Evolutionary conservation across 35 echinoderm and acorn worm species (phyloP).

Genomic region (Hemicentrotus pulcherrimus): DNA sequence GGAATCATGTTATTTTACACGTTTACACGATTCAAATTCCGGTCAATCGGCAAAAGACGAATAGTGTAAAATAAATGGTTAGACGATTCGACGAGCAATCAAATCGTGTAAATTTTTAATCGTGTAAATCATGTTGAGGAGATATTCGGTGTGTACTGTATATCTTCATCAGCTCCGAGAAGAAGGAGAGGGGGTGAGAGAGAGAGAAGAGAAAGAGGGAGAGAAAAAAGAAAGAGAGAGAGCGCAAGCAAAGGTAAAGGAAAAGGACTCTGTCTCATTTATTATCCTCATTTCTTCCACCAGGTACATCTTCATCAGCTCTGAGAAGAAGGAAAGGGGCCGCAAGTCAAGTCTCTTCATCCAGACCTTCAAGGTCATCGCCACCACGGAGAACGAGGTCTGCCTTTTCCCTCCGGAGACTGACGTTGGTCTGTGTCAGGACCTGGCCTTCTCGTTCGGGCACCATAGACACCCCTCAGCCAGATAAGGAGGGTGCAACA

Average conservation of each 20-base stretch:
- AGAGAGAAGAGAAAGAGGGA: no score
- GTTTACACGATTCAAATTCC: no score
- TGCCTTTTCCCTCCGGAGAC: slow-evolving; percentile 87
- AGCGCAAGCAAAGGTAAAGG: no score
- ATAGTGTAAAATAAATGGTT: no score
- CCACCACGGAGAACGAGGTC: slow-evolving; percentile 93
- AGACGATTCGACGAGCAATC: no score
- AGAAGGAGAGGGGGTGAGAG: slow-evolving; percentile 64
- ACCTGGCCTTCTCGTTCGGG: slow-evolving; percentile 71
- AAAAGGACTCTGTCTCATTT: no score
- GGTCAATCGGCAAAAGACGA: no score
- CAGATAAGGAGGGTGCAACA: not conserved
- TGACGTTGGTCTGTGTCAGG: slow-evolving; percentile 75
- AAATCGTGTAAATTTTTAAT: no score
- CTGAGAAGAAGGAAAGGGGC: slow-evolving; percentile 72
- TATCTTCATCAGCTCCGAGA: slow-evolving; percentile 79
- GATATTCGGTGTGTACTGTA: no score
- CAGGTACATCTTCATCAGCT: slow-evolving; percentile 85
- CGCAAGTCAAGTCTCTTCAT: slow-evolving; percentile 84
- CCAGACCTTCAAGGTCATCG: slow-evolving; percentile 80
- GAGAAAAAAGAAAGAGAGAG: no score
- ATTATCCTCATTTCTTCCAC: not conserved
- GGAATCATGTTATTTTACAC: no score
- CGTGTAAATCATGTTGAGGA: no score
- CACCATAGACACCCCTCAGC: slow-evolving; percentile 59